Evolutionary conservation across 2,888 invertebrate genomes (phyloP).

Genomic region (Gastracanthus pulcherrimus): DNA sequence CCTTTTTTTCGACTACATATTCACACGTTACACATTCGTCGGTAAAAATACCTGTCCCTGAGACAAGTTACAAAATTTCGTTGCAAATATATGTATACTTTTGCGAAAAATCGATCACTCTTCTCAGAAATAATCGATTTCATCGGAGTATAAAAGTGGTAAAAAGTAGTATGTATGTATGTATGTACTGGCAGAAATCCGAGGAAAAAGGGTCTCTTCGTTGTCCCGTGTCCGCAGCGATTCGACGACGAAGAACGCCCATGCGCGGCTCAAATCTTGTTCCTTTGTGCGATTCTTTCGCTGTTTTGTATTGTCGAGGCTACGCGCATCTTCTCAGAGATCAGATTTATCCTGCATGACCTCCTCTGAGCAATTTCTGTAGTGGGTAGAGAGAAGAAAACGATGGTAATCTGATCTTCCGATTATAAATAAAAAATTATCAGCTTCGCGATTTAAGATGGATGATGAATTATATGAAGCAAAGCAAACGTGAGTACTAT

Average conservation of each 20-base stretch:
- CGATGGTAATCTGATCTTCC: slow-evolving; percentile 30
- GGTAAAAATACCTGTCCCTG: slow-evolving; percentile 28
- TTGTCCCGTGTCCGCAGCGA: background rate
- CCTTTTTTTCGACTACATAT: background rate
- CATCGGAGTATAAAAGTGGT: slow-evolving; percentile 38
- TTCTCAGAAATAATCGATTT: slow-evolving; percentile 5
- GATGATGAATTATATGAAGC: slow-evolving; percentile 27
- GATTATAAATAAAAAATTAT: background rate
- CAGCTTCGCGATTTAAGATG: background rate
- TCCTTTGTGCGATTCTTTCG: background rate
- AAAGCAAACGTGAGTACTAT: slow-evolving; percentile 39
- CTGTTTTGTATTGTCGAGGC: slow-evolving; percentile 8
- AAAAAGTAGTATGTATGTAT: slow-evolving; percentile 17
- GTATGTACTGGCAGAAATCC: slow-evolving; percentile 23
- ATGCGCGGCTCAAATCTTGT: slow-evolving; percentile 3
- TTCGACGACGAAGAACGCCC: slow-evolving; percentile 9
- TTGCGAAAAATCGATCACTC: background rate
- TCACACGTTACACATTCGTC: slow-evolving; percentile 10
- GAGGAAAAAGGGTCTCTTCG: slow-evolving; percentile 4
- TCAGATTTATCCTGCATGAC: slow-evolving; percentile 72
- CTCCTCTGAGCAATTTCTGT: slow-evolving; percentile 73
- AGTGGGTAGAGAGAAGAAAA: slow-evolving; percentile 46
- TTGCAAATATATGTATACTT: slow-evolving; percentile 2
- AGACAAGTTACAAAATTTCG: slow-evolving; percentile 16
- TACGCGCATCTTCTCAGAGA: slow-evolving; percentile 59